Percentiles rank a stretch among this genome's conserved stretches.
Evolutionary conservation across 2,797 vertebrate species (phyloP).

Genomic region (Amblyraja radiata): DNA sequence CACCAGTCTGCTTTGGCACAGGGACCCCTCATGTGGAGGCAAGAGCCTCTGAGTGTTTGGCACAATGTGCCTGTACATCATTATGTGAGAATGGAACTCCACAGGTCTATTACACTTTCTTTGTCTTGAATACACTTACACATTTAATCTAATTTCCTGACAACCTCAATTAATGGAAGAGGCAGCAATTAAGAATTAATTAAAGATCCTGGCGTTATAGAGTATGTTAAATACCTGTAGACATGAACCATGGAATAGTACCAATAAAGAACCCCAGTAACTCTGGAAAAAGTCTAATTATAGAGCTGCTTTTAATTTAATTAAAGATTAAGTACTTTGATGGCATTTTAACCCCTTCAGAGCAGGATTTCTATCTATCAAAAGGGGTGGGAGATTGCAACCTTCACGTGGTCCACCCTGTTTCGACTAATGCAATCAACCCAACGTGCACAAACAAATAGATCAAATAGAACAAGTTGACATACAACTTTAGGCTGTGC

Average conservation of each 20-base stretch:
- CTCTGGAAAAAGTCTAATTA: constrained; percentile 34
- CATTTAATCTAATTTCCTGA: constrained; percentile 39
- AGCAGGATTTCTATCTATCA: not conserved
- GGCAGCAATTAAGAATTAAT: constrained; percentile 38
- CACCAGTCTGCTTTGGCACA: constrained; percentile 32
- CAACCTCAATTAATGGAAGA: constrained; percentile 38
- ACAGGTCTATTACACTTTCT: constrained; percentile 37
- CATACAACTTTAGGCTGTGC: too few species aligned
- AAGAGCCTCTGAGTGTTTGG: constrained; percentile 35
- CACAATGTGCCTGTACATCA: constrained; percentile 38
- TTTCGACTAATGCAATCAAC: too few species aligned
- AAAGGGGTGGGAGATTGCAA: not conserved
- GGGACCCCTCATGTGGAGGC: constrained; percentile 35
- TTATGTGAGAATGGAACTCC: constrained; percentile 37
- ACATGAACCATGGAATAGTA: constrained; percentile 34
- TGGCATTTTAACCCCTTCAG: constrained; percentile 22
- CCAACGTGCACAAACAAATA: too few species aligned
- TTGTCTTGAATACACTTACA: constrained; percentile 38
- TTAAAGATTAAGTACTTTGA: constrained; percentile 9
- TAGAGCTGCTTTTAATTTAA: constrained; percentile 35
- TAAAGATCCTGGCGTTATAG: constrained; percentile 38
- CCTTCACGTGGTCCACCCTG: too few species aligned
- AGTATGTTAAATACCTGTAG: constrained; percentile 35
- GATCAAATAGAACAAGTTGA: too few species aligned
- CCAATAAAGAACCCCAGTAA: constrained; percentile 36